phyloP scores from a whole-genome alignment of 2,113 vertebrate genomes.

The Tragelaphus buxtoni region DNA sequence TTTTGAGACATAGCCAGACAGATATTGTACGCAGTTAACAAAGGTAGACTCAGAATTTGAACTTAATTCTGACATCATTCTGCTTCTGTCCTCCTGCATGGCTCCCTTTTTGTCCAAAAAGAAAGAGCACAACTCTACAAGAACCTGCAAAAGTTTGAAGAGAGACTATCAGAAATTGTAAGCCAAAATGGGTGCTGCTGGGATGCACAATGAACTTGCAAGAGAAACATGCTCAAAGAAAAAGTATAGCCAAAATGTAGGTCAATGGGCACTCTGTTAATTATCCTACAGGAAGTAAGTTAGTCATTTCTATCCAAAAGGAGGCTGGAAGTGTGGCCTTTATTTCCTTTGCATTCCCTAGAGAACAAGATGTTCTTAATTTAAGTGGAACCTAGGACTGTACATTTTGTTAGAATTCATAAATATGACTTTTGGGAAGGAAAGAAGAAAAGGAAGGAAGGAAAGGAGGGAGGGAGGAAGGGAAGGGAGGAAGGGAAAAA shows the following conservation, averaged over 20 bases:
- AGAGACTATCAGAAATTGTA: neutral
- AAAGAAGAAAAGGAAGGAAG: neutral
- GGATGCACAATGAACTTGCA: neutral
- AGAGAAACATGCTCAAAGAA: neutral
- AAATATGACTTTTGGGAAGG: neutral
- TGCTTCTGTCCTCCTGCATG: neutral
- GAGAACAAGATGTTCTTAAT: neutral
- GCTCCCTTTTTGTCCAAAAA: neutral
- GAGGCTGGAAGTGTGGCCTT: neutral
- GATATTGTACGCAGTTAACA: neutral
- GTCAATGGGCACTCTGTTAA: neutral
- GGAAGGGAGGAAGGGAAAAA: neutral
- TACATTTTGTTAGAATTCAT: neutral
- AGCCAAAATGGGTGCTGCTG: neutral
- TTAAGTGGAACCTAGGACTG: neutral
- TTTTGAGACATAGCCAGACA: neutral
- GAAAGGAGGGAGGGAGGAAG: fast-evolving
- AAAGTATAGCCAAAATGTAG: neutral
- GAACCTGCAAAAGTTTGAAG: neutral
- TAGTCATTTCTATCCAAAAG: neutral
- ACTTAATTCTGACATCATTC: neutral
- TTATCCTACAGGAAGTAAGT: neutral
- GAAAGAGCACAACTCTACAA: neutral
- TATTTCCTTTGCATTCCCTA: too few species aligned
- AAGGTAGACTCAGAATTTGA: neutral